Base-by-base conservation (phyloP, 2,888 invertebrate species). In the Campoplex capitator region DNA sequence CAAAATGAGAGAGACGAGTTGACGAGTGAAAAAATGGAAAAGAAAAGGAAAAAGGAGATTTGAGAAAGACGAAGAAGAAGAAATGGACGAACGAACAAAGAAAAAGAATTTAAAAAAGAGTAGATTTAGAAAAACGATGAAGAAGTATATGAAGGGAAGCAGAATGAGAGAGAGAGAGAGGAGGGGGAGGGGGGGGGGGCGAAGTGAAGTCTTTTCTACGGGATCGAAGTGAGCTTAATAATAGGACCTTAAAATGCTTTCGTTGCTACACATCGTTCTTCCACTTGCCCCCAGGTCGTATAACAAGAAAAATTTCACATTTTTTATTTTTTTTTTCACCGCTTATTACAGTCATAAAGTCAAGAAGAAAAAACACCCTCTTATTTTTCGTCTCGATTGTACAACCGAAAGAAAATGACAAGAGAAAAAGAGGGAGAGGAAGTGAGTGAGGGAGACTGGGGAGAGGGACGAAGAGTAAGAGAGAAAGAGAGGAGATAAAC, bases 281-380 rank as follows among this genome's bases (percentile, higher is more conserved):
- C 42, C 3, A 38, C 45, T 35, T 28, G 35, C 42, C 18, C 62
- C 18, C 48, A 32, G 58, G 56, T 62, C 71, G 18, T 67, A 51
- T 81, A 78, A 78, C 77, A 62, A 86, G 77, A 73, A 35, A 74
- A 78, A 74, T 86, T 77, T 79, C 8, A 38, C 35, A 45, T 67
- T 58, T 45, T 58, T 23, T 23, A 62, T 79, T 67, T 58, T 45
- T 58, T 23, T 23, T 68, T 79, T 38, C 77, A 68, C 58, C 65
- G 51, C 62, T 86, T 81, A 84, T 86, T 78, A 78, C 42, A 62
- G 35, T 82, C 87, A 78, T 87, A 84, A 87, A 87, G 70, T 65
- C 82, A 42, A 62, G 81, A 78, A 78, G 71, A 75, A 78, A 82
- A 70, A 79, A 78, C 70, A 67, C 51, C 18, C 51, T 28, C 38